Percentiles rank a stretch among this genome's conserved stretches.
Evolutionary conservation across 2,797 vertebrate genomes (phyloP).

Genomic region (Notoglanidium macrostoma): DNA sequence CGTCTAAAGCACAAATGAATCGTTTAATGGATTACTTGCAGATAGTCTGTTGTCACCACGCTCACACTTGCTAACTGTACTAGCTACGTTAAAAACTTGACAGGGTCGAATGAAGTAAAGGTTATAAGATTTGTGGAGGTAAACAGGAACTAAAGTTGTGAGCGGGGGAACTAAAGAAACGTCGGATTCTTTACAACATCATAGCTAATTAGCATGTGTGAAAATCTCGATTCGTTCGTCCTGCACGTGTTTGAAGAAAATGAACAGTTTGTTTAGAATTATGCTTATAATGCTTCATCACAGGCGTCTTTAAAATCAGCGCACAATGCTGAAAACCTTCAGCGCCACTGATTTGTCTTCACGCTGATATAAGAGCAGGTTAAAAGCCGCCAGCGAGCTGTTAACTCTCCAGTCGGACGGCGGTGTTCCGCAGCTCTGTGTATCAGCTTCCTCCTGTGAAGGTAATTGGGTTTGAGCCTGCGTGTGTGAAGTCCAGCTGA

Average conservation of each 20-base stretch:
- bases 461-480: conserved; percentile 53
- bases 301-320: background rate
- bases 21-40: background rate
- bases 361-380: conserved; percentile 24
- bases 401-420: conserved; percentile 10
- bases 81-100: background rate
- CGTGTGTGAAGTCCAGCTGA: conserved; percentile 47
- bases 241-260: too few species aligned
- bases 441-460: conserved; percentile 44
- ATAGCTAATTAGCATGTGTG: too few species aligned
- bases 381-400: background rate
- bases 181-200: too few species aligned
- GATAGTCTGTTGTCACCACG: too few species aligned
- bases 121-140: background rate
- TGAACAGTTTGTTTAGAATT: too few species aligned
- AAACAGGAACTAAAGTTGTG: background rate
- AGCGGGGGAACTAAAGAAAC: background rate
- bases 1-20: too few species aligned
- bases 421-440: conserved; percentile 30
- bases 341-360: background rate
- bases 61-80: too few species aligned
- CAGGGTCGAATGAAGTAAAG: background rate
- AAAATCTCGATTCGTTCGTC: too few species aligned
- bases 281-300: too few species aligned
- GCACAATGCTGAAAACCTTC: background rate